Conservation (phyloP, 1,140 invertebrate species). For the Campoletis sonorensis region DNA sequence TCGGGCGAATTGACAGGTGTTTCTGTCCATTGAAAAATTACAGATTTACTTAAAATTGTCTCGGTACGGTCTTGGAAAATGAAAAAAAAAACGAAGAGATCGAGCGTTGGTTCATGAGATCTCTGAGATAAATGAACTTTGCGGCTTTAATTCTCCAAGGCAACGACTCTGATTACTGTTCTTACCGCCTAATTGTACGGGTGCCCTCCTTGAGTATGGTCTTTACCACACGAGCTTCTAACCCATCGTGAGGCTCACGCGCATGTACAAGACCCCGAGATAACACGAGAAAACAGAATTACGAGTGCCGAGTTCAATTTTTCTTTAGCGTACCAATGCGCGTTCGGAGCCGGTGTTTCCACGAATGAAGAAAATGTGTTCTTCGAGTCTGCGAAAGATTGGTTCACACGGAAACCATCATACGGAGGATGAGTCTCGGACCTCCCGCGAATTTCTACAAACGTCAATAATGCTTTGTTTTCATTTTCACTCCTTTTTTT, state of each 20-base stretch:
- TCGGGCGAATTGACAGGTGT: too few relatives aligned
- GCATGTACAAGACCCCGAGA: background rate
- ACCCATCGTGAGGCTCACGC: background rate
- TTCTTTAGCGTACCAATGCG: constrained; percentile 7
- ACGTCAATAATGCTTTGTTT: background rate
- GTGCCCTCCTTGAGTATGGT: constrained; percentile 22
- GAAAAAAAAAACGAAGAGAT: too few relatives aligned
- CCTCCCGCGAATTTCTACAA: constrained; percentile 19
- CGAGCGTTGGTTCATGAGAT: too few relatives aligned
- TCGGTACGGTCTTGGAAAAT: too few relatives aligned
- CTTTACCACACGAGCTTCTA: constrained; percentile 27
- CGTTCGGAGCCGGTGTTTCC: background rate
- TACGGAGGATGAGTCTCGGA: background rate
- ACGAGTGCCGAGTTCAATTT: constrained; percentile 16
- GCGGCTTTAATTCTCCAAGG: constrained; percentile 13
- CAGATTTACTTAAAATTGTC: too few relatives aligned
- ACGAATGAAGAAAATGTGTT: constrained; percentile 13
- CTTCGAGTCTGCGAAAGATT: constrained; percentile 16
- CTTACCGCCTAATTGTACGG: constrained; percentile 41
- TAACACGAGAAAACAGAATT: background rate
- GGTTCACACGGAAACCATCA: background rate
- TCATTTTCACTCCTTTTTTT: background rate
- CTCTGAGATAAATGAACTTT: constrained; percentile 17
- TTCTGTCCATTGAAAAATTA: too few relatives aligned
- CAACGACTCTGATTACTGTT: constrained; percentile 41